These are phyloP conservation scores for Standfussiana lucernea DNA, from an alignment of 2,888 invertebrate species.

Conservation along the genomic window DNA sequence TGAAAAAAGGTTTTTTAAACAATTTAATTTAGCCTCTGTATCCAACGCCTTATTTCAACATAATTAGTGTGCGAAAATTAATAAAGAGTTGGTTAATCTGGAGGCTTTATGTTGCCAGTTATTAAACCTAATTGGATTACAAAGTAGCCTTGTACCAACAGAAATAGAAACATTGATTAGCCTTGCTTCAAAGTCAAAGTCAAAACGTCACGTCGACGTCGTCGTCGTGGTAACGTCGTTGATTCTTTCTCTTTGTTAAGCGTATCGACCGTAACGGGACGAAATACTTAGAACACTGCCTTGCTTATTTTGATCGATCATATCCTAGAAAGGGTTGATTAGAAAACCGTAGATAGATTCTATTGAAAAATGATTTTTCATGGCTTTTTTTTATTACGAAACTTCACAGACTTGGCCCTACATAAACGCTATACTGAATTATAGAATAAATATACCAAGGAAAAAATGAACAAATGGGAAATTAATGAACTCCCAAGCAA, in stretches of 20 bases:
- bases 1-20: not conserved
- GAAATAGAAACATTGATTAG: conserved; percentile 52
- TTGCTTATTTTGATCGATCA: not conserved
- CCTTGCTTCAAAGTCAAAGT: conserved; percentile 32
- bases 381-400: not conserved
- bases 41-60: not conserved
- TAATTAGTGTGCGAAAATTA: conserved; percentile 32
- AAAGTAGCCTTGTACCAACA: conserved; percentile 45
- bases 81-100: conserved; percentile 23
- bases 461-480: not conserved
- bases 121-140: conserved; percentile 56
- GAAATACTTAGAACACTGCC: conserved; percentile 24
- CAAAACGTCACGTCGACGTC: too few species aligned
- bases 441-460: not conserved
- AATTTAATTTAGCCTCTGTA: conserved; percentile 21
- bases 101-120: conserved; percentile 29
- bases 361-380: not conserved
- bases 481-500: not conserved
- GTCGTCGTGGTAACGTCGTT: too few species aligned
- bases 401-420: not conserved
- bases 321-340: conserved; percentile 12
- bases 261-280: conserved; percentile 8
- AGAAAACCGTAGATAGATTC: not conserved
- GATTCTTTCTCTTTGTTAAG: conserved; percentile 15
- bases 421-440: not conserved